These are phyloP conservation scores for Hypena proboscidalis DNA, from an alignment of 2,888 invertebrate genomes.

Conservation along the genomic window DNA sequence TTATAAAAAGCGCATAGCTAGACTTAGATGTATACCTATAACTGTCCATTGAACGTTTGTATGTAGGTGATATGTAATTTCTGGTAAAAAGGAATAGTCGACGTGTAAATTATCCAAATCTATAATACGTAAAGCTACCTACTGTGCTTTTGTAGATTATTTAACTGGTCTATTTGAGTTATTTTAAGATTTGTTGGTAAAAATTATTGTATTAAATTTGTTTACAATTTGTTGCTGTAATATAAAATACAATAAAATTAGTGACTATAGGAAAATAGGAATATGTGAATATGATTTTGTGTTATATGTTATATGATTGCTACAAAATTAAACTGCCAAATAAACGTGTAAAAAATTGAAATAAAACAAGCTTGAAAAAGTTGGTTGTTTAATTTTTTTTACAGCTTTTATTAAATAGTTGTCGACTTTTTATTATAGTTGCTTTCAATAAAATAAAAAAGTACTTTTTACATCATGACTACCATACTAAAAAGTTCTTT, in stretches of 20 bases:
- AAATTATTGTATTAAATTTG: constrained; percentile 17
- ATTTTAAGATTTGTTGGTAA: constrained; percentile 34
- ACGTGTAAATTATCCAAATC: constrained; percentile 24
- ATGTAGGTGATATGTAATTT: constrained; percentile 38
- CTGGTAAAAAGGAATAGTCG: constrained; percentile 29
- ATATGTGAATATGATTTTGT: constrained; percentile 49
- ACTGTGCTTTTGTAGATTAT: constrained; percentile 51
- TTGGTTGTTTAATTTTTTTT: constrained; percentile 24
- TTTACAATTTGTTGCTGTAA: constrained; percentile 35
- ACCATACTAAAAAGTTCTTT: too few relatives aligned
- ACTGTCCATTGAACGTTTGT: constrained; percentile 48
- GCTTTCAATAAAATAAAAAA: too few relatives aligned
- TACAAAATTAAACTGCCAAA: constrained; percentile 72
- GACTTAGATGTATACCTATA: constrained; percentile 40
- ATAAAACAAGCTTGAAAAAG: constrained; percentile 66
- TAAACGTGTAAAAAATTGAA: constrained; percentile 67
- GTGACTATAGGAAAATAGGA: constrained; percentile 46
- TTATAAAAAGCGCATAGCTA: constrained; percentile 53
- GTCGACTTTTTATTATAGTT: too few relatives aligned
- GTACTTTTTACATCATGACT: too few relatives aligned
- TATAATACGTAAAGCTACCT: constrained; percentile 41
- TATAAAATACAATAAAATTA: constrained; percentile 37
- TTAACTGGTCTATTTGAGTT: constrained; percentile 30
- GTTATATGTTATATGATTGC: constrained; percentile 57
- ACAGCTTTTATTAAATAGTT: too few relatives aligned